Conservation (phyloP, 64 coral and sea anemone genomes). For the Astreopora myriophthalma region DNA sequence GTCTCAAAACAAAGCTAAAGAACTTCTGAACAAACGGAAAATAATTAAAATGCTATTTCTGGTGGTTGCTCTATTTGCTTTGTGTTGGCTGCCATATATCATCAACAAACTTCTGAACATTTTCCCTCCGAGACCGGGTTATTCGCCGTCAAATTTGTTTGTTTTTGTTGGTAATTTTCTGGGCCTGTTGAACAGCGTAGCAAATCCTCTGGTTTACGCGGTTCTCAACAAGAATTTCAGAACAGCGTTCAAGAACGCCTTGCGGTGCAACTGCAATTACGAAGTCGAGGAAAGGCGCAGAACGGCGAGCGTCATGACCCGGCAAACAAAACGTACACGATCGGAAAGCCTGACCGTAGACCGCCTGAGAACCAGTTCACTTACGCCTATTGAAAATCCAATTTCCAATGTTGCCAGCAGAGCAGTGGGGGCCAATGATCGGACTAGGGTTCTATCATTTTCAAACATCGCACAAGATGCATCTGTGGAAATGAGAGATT, state of each 20-base stretch:
- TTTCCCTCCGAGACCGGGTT: constrained; percentile 58
- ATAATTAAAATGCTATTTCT: constrained; percentile 84
- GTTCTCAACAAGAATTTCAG: constrained; percentile 77
- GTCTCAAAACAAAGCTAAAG: constrained; percentile 55
- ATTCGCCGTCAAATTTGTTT: constrained; percentile 55
- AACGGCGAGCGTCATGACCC: constrained; percentile 41
- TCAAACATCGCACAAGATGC: not conserved
- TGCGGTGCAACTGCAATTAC: constrained; percentile 81
- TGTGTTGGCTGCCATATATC: constrained; percentile 82
- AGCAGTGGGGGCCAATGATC: not conserved
- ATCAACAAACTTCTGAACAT: constrained; percentile 87
- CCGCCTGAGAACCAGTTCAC: not conserved
- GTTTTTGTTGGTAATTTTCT: constrained; percentile 83
- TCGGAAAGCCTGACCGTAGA: constrained; percentile 13
- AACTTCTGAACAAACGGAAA: constrained; percentile 71
- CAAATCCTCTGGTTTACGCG: constrained; percentile 84
- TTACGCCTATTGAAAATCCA: not conserved
- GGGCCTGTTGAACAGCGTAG: constrained; percentile 76
- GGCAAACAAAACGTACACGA: not conserved
- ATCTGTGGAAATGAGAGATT: not conserved
- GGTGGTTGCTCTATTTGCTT: constrained; percentile 73
- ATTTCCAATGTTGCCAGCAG: not conserved
- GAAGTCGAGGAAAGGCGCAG: constrained; percentile 68
- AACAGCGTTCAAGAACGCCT: constrained; percentile 80
- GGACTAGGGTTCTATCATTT: not conserved